Evolutionary conservation across 1,140 invertebrate genomes (phyloP).

Genomic region (Eriocheir sinensis): DNA sequence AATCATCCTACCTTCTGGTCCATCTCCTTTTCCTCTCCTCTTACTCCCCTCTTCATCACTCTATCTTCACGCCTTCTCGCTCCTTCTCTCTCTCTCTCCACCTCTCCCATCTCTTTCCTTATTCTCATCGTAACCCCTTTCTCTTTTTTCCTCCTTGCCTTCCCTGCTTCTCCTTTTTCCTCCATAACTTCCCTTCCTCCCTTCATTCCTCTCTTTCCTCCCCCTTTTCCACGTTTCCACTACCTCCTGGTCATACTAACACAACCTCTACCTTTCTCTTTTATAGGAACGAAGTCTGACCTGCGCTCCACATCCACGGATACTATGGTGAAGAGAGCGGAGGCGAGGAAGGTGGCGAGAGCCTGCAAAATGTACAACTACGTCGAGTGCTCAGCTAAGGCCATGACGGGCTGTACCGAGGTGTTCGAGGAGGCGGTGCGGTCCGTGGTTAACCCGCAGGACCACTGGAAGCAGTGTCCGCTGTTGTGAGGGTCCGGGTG

Average conservation of each 20-base stretch:
- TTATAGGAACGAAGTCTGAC: conserved; percentile 43
- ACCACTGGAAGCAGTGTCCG: not conserved
- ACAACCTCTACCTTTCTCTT: not conserved
- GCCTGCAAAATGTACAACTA: conserved; percentile 32
- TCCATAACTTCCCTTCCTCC: not conserved
- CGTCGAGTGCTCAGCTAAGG: conserved; percentile 54
- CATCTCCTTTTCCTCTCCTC: not conserved
- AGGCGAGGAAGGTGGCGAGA: conserved; percentile 36
- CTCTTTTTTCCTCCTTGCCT: not conserved
- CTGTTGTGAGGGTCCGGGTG: not conserved
- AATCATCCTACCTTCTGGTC: too few species aligned
- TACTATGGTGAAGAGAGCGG: not conserved
- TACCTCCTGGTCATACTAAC: not conserved
- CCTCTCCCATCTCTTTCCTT: not conserved
- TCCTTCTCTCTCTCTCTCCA: not conserved
- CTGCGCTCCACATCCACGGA: not conserved
- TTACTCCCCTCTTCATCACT: not conserved
- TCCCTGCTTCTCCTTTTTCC: not conserved
- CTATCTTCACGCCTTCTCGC: not conserved
- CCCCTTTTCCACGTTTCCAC: not conserved
- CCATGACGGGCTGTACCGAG: not conserved
- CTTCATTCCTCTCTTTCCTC: not conserved
- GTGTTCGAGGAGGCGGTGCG: not conserved
- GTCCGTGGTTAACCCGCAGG: not conserved
- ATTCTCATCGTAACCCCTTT: not conserved